A percentile compares a stretch with the other conserved stretches of the same genome.
These are phyloP conservation scores for Stigmatopora argus DNA, from an alignment of 2,113 vertebrate genomes.

Conservation along the genomic window DNA sequence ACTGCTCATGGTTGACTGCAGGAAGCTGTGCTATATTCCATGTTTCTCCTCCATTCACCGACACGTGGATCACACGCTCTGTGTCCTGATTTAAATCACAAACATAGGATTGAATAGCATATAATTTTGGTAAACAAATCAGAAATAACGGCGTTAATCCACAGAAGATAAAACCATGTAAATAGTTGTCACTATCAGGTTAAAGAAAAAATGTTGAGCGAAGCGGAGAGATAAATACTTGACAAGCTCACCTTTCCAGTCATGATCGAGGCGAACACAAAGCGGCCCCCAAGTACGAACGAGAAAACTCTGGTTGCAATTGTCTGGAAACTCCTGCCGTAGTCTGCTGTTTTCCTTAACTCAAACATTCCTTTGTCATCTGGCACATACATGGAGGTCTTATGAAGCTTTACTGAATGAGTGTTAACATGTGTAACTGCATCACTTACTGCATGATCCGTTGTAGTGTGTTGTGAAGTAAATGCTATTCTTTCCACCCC, in stretches of 20 bases:
- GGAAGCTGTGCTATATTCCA: conserved; percentile 95
- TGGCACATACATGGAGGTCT: conserved; percentile 40
- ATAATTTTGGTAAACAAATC: background rate
- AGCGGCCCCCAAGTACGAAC: conserved; percentile 85
- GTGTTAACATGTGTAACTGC: background rate
- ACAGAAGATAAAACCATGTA: background rate
- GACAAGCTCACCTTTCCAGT: conserved; percentile 72
- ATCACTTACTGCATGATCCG: conserved; percentile 83
- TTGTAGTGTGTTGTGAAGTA: conserved; percentile 81
- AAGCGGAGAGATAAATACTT: background rate
- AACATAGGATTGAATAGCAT: background rate
- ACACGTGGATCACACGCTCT: conserved; percentile 84
- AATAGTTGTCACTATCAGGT: background rate
- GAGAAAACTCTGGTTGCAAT: conserved; percentile 84
- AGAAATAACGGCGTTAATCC: background rate
- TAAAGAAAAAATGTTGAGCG: background rate
- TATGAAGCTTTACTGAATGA: background rate
- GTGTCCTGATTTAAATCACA: conserved; percentile 66
- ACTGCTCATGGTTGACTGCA: conserved; percentile 84
- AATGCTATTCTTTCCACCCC: conserved; percentile 76
- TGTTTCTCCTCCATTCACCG: conserved; percentile 78
- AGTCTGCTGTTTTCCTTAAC: conserved; percentile 78
- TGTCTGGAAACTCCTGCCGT: conserved; percentile 76
- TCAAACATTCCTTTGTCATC: conserved; percentile 78
- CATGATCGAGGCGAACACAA: conserved; percentile 91